Percentiles rank a stretch among this genome's conserved stretches.
phyloP scores from a whole-genome alignment of 2,888 invertebrate species.

The Diloba caeruleocephala region DNA sequence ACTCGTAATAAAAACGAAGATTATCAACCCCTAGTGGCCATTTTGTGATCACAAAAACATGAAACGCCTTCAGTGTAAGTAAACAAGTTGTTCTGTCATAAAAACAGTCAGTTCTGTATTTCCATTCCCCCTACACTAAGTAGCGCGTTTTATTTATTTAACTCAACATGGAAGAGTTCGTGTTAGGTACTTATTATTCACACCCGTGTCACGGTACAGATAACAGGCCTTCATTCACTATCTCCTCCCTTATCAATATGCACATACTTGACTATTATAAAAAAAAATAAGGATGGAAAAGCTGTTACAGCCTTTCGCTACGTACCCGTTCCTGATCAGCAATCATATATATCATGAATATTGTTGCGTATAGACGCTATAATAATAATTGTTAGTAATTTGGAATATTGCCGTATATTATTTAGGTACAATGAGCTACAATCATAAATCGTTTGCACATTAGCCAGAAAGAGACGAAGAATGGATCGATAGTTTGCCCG shows the following conservation, averaged over 20 bases:
- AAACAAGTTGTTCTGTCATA: constrained; percentile 69
- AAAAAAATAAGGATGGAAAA: not conserved
- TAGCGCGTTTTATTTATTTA: constrained; percentile 49
- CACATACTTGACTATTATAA: constrained; percentile 21
- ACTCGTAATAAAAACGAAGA: constrained; percentile 55
- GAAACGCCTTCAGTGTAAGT: constrained; percentile 56
- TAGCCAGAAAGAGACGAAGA: constrained; percentile 84
- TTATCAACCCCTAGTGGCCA: constrained; percentile 46
- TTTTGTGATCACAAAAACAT: constrained; percentile 58
- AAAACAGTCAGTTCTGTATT: constrained; percentile 63
- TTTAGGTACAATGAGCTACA: constrained; percentile 38
- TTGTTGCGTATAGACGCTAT: constrained; percentile 4
- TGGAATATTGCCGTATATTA: constrained; percentile 27
- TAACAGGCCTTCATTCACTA: constrained; percentile 38
- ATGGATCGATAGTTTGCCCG: constrained; percentile 85
- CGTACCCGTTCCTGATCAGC: constrained; percentile 18
- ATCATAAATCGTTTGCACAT: constrained; percentile 70
- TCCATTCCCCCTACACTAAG: constrained; percentile 47
- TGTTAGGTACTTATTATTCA: constrained; percentile 41
- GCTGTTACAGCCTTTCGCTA: not conserved
- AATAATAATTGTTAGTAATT: constrained; percentile 24
- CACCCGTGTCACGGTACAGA: constrained; percentile 38
- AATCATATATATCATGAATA: constrained; percentile 16
- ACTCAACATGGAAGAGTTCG: constrained; percentile 36
- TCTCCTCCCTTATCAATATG: constrained; percentile 48